Conservation (phyloP, 2,113 vertebrate genomes). For the Chiloscyllium plagiosum region DNA sequence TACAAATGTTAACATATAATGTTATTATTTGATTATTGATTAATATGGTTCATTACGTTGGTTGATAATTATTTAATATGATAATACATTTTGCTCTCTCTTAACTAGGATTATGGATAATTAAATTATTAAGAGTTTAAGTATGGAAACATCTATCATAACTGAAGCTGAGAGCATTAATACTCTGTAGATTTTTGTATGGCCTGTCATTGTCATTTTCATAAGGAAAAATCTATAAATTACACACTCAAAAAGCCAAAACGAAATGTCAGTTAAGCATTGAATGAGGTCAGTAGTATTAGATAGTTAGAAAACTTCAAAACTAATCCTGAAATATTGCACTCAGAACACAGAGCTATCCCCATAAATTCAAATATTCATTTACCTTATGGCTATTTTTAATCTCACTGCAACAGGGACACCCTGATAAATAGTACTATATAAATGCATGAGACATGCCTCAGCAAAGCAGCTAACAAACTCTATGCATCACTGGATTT, state of each 20-base stretch:
- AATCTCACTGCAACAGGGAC: background rate
- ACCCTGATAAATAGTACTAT: background rate
- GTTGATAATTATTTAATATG: background rate
- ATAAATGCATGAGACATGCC: constrained; percentile 17
- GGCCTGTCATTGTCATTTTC: background rate
- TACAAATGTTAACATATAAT: background rate
- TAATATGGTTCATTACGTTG: background rate
- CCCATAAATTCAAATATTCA: constrained; percentile 25
- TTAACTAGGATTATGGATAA: background rate
- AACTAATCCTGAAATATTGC: background rate
- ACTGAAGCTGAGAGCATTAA: background rate
- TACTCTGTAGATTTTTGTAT: background rate
- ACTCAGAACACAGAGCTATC: background rate
- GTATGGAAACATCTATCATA: background rate
- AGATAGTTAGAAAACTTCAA: background rate
- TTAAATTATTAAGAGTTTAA: background rate
- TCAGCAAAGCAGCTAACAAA: constrained; percentile 21
- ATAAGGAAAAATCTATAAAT: background rate
- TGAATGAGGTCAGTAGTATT: background rate
- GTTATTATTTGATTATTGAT: background rate
- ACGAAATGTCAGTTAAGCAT: background rate
- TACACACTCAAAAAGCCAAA: background rate
- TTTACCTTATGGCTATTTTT: background rate
- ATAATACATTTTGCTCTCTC: background rate
- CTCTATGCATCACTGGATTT: background rate